Conservation (phyloP, 2,113 vertebrate species). For the Tricholaema leucomelas region DNA sequence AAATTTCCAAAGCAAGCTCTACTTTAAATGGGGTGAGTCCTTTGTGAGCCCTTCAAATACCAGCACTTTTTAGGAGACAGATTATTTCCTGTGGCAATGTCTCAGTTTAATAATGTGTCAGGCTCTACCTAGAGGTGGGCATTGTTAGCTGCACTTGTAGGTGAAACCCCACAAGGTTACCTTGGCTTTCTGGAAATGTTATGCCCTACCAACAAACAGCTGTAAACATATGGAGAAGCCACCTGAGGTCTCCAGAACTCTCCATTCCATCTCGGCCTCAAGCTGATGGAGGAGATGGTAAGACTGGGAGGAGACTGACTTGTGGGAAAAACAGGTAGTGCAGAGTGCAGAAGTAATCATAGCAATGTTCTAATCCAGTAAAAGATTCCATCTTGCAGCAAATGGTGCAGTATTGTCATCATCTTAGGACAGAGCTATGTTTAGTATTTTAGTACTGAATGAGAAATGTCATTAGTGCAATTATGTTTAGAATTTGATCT, state of each 20-base stretch:
- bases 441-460: background rate
- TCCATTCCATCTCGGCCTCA: background rate
- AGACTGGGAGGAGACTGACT: no score
- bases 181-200: background rate
- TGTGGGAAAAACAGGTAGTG: no score
- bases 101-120: background rate
- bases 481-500: background rate
- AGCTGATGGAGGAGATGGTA: no score
- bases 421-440: background rate
- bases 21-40: conserved; percentile 92
- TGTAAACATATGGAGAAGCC: accelerated
- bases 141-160: background rate
- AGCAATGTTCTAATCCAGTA: background rate
- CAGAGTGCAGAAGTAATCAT: background rate
- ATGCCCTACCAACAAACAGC: no score
- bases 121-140: background rate
- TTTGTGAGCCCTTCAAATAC: background rate
- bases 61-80: accelerated
- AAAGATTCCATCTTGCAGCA: background rate
- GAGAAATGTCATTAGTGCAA: background rate
- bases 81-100: background rate
- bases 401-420: background rate
- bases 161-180: background rate
- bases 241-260: background rate
- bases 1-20: conserved; percentile 93